Evolutionary conservation across 2,797 vertebrate species (phyloP).

Genomic region (Poliocrania exsul): DNA sequence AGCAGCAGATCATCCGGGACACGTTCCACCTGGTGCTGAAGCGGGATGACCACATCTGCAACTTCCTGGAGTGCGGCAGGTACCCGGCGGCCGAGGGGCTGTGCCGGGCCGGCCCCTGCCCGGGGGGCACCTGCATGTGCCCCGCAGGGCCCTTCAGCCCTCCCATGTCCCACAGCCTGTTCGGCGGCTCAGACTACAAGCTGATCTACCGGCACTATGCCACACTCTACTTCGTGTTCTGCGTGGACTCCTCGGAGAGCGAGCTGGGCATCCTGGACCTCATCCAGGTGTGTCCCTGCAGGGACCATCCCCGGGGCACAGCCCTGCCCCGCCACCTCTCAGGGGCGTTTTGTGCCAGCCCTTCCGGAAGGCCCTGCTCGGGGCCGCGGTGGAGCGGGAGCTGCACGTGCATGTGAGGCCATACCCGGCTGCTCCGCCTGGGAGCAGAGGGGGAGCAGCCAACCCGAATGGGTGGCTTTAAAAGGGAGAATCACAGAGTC

Average conservation of each 20-base stretch:
- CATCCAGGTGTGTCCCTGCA: constrained; percentile 76
- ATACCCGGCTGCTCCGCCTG: fast-evolving
- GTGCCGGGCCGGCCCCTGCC: fast-evolving
- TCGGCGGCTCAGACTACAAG: constrained; percentile 88
- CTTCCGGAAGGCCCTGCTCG: background rate
- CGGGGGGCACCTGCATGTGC: fast-evolving
- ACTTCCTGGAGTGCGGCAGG: constrained; percentile 95
- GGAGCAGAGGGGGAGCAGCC: background rate
- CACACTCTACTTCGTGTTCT: constrained; percentile 98
- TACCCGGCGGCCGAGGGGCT: background rate
- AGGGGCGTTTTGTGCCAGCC: fast-evolving
- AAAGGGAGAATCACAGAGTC: fast-evolving
- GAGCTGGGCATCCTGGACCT: constrained; percentile 87
- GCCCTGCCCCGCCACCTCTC: fast-evolving
- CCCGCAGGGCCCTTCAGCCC: background rate
- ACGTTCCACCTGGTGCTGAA: constrained; percentile 95
- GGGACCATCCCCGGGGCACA: background rate
- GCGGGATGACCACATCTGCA: constrained; percentile 94
- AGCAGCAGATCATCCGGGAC: constrained; percentile 94
- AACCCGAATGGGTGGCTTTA: fast-evolving
- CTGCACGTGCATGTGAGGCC: fast-evolving
- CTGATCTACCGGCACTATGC: constrained; percentile 98
- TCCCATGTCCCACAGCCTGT: constrained; percentile 70
- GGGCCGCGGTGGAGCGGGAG: fast-evolving
- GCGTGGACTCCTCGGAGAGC: constrained; percentile 97